Evolutionary conservation across 1,140 invertebrate species (phyloP), one percentile per base, ranked within the genome.

Genomic region (Pseudomyrmex gracilis): DNA sequence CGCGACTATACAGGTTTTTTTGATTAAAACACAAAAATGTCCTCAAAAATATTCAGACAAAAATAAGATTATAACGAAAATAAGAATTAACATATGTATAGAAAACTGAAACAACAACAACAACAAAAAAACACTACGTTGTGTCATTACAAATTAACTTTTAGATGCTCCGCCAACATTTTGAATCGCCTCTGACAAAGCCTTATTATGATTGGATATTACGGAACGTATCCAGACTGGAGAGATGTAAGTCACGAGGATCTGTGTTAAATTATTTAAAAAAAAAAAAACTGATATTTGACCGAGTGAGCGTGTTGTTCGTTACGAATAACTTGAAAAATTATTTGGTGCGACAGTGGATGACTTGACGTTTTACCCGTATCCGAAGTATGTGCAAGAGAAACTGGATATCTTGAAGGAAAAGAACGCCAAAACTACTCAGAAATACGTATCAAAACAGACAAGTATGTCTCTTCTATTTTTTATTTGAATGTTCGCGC

Each of bases 131-230:
- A 34, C 34, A 34, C 34, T 80, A 66, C 76, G 68, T 74, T 64
- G 70, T 74, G 78, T 49, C 73, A 57, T 76, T 60, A 70, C 57
- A n/a, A n/a, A 82, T 82, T 82, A 71, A 71, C 34, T 74, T 80
- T 84, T 64, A 92, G 90, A 85, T 92, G 9, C 68, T 93, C 8
- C 86, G 76, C 24, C 66, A 76, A 47, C 51, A 66, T 43, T 84
- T 91, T 34, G 57, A 74, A 34, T 76, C 84, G n/a, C 60, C 84
- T 24, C 80, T 92, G 34, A 90, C 89, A 12, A 90, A 90, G 63
- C 92, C 92, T 10, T 92, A 91, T 83, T 58, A 78, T 24, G 63
- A 61, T n/a, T 94, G 93, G 92, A 82, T 82, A 73, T 70, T 5
- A 74, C 57, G 71, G 17, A 82, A 82, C 20, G n/a, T 82, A 57